phyloP scores from a whole-genome alignment of 1,140 invertebrate genomes.

The Rhizoglyphus robini region DNA sequence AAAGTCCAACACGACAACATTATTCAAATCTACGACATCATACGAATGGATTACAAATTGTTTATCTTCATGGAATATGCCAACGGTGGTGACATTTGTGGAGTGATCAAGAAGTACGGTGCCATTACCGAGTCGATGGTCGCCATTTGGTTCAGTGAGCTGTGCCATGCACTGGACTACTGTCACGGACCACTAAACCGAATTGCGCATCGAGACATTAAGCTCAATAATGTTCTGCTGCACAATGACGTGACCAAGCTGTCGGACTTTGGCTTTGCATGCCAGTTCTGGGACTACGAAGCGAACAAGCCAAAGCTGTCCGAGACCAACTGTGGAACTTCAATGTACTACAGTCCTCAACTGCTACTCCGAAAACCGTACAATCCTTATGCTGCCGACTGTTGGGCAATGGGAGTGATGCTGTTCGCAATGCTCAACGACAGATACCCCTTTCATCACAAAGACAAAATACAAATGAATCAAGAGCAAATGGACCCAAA shows the following conservation, averaged over 20 bases:
- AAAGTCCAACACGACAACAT: conserved; percentile 16
- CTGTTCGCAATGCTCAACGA: conserved; percentile 46
- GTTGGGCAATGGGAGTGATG: conserved; percentile 86
- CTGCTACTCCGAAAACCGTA: conserved; percentile 2
- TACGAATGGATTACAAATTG: conserved; percentile 5
- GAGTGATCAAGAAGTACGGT: neutral
- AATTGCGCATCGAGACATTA: conserved; percentile 19
- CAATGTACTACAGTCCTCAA: conserved; percentile 11
- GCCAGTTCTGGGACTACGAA: neutral
- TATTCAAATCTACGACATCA: conserved; percentile 17
- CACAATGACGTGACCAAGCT: conserved; percentile 3
- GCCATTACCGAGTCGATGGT: neutral
- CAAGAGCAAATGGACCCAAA: conserved; percentile 28
- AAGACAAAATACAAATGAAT: conserved; percentile 36
- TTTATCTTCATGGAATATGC: conserved; percentile 21
- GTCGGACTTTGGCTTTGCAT: conserved; percentile 20
- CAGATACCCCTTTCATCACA: conserved; percentile 29
- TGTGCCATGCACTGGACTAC: neutral
- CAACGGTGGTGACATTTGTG: neutral
- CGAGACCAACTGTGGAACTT: conserved; percentile 15
- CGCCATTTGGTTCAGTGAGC: conserved; percentile 19
- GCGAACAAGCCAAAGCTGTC: neutral
- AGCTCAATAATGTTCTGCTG: conserved; percentile 19
- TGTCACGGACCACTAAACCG: conserved; percentile 16
- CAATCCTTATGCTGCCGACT: conserved; percentile 38